Evolutionary conservation across 2,888 invertebrate species (phyloP).

Genomic region (Melanostoma mellinum): DNA sequence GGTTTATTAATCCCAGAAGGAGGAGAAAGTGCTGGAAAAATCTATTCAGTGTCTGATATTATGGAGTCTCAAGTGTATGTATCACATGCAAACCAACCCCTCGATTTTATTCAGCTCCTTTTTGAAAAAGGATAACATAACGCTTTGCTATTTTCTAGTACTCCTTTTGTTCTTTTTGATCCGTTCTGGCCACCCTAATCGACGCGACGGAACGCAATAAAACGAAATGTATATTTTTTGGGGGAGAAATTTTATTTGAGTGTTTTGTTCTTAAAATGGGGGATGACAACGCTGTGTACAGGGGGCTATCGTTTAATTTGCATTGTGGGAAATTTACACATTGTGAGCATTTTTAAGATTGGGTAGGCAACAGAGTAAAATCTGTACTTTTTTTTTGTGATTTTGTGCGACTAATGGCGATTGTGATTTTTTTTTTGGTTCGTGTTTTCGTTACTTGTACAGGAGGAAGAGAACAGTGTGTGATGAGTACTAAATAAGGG

Average conservation of each 20-base stretch:
- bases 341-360: constrained; percentile 5
- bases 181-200: background rate
- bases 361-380: background rate
- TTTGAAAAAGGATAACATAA: too few species aligned
- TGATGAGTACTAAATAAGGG: too few species aligned
- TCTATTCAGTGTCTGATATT: too few species aligned
- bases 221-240: background rate
- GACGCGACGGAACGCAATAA: background rate
- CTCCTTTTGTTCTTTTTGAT: too few species aligned
- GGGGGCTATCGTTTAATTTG: constrained; percentile 56
- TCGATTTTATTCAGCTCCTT: too few species aligned
- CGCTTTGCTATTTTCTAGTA: too few species aligned
- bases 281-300: constrained; percentile 38
- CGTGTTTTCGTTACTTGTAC: background rate
- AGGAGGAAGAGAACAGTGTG: too few species aligned
- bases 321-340: constrained; percentile 31
- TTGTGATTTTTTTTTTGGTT: background rate
- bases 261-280: constrained; percentile 11
- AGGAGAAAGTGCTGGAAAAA: too few species aligned
- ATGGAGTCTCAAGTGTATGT: too few species aligned
- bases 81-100: too few species aligned
- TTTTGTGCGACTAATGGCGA: constrained; percentile 7
- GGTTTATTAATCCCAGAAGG: too few species aligned
- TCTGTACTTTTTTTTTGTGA: background rate
- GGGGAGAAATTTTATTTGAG: constrained; percentile 8